These are phyloP conservation scores for Tipula helvola DNA, from an alignment of 2,888 invertebrate genomes.

Conservation along the genomic window DNA sequence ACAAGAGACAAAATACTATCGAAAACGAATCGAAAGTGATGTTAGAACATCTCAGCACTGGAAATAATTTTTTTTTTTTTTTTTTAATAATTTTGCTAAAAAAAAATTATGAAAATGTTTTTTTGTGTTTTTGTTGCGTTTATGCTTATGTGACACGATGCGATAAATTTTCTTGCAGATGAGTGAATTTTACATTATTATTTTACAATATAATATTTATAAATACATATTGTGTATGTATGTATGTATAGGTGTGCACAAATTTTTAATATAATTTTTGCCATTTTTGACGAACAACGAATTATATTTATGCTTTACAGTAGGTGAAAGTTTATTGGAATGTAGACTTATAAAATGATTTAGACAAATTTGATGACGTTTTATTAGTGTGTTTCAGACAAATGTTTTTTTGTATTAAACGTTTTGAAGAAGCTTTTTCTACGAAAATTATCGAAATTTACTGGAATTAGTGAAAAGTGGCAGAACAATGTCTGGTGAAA, in stretches of 20 bases:
- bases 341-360: no score
- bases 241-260: background rate
- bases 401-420: no score
- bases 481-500: no score
- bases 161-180: conserved; percentile 4
- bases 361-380: no score
- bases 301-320: background rate
- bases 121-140: background rate
- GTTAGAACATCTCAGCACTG: no score
- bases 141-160: conserved; percentile 4
- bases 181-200: background rate
- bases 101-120: background rate
- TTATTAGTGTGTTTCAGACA: no score
- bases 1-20: no score
- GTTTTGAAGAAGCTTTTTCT: no score
- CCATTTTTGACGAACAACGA: background rate
- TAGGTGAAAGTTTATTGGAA: background rate
- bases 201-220: background rate
- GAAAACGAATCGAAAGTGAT: no score
- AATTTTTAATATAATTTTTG: background rate
- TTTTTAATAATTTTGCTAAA: background rate
- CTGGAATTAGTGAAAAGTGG: no score
- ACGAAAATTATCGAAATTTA: no score
- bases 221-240: background rate
- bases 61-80: background rate